Evolutionary conservation across 2,113 vertebrate genomes (phyloP), one percentile per base, ranked within the genome.

Genomic region (Zosterops hypoxanthus): DNA sequence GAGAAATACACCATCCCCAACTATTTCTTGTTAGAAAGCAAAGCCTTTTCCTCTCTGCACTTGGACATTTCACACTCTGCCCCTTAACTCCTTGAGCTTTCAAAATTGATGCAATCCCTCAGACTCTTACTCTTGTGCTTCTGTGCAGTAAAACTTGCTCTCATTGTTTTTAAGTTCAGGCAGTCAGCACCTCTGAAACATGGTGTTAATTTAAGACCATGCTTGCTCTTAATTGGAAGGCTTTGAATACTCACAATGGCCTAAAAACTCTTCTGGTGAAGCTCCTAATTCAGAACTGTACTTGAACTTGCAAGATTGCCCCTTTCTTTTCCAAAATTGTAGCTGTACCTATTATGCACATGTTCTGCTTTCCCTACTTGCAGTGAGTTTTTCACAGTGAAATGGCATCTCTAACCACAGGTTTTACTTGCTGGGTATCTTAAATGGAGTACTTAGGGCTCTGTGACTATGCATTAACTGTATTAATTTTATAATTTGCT

Each of bases 271-370:
- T 81, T 57, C 47, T 59, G 47, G 14, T 53, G 33, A 73, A 41
- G 52, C 18, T 84, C 21, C 11, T 49, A 14, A 31, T 50, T 75
- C 11, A 3, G 21, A 86, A 12, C 31, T 73, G 28, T 77, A 20
- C 36, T 76, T 52, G 28, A 44, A 44, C 28, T 64, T 60, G 31
- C 7, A n/a, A 25, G 20, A 20, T 49, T 28, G 17, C 5, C 39
- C 29, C 1, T 4, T 6, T 60, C 52, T 57, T 49, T 53, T n/a
- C 25, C 23, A 1, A 0, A 50, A 57, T 4, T 18, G 4, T 33
- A 72, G 47, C 55, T 86, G 9, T 2, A 4, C 12, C 24, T 6
- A 1, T n/a, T 13, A 36, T 28, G 41, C 34, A 4, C 26, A 2
- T 14, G 18, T 29, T 73, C 44, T 47, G 71, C 29, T 50, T 50